Base-by-base conservation (phyloP, 1,140 invertebrate genomes). In the Tigriopus japonicus region DNA sequence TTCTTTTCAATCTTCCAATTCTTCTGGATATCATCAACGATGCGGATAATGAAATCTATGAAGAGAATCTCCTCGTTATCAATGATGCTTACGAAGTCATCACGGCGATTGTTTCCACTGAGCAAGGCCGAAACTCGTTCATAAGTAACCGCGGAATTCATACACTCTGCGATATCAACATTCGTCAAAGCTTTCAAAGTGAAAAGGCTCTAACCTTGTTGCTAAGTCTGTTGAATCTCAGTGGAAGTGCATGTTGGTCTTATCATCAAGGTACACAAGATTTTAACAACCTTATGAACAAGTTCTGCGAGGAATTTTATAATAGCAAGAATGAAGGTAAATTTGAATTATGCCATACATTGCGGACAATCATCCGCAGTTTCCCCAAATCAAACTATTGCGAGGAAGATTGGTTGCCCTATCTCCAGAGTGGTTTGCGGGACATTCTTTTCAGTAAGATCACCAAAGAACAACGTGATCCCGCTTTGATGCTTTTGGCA, bases 371-470 rank as follows among this genome's bases (percentile, higher is more conserved):
- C 17, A 66, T 91, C 7, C 78, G 78, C 59, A 86, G 81, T 62
- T 84, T 84, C 66, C 67, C 59, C 17, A 54, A 49, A 52, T 52
- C 19, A 1, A 55, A 53, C n/a, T 61, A 54, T 41, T 17, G 17
- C 28, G 59, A 51, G 5, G 23, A 28, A n/a, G 10, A 3, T 51
- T 61, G 59, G 59, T 49, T 61, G 9, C 59, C 59, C 1, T 35
- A 14, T 6, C n/a, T 61, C 7, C 59, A 61, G 35, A 53, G 42
- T 19, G 59, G 66, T 9, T 60, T 72, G 17, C 62, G 53, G 9
- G 86, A 89, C 65, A 87, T 92, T 65, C 73, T 93, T 17, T 80
- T 81, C 43, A 88, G 85, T 66, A 88, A 87, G 74, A 84, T 92
- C 65, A 82, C 82, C 0, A 85, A 87, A 68, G 80, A 81, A 64